Percentiles rank a stretch among this genome's conserved stretches.
Evolutionary conservation across 2,797 vertebrate species (phyloP).

Genomic region (Tapirus indicus): DNA sequence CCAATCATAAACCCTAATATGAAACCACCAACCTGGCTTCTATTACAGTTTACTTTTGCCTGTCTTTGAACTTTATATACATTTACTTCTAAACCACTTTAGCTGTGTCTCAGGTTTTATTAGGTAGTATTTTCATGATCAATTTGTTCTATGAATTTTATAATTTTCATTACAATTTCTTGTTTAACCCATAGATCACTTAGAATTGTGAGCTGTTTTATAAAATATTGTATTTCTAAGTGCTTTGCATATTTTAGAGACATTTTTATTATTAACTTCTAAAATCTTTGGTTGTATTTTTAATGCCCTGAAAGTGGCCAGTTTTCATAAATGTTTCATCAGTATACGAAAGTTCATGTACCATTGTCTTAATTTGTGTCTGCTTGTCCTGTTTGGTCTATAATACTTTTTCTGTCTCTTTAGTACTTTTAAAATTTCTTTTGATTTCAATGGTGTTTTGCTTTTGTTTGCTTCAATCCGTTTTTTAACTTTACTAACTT

Average conservation of each 20-base stretch:
- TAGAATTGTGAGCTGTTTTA: neutral
- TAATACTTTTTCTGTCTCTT: neutral
- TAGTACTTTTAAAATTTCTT: neutral
- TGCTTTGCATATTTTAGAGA: neutral
- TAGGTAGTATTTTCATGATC: neutral
- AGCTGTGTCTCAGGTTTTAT: neutral
- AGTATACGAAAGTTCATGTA: neutral
- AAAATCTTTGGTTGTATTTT: neutral
- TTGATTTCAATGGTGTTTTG: neutral
- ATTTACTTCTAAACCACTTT: neutral
- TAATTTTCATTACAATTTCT: neutral
- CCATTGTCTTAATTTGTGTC: neutral
- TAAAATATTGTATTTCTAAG: neutral
- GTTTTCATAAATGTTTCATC: neutral
- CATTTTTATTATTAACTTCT: neutral
- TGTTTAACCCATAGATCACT: neutral
- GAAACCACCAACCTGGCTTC: neutral
- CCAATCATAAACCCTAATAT: neutral
- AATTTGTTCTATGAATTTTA: neutral
- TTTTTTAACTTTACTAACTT: slow-evolving; percentile 39
- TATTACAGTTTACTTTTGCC: neutral
- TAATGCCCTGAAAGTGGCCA: neutral
- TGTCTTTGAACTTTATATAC: neutral
- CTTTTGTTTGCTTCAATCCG: neutral
- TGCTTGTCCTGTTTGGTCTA: neutral